A percentile compares a stretch with the other conserved stretches of the same genome.
Evolutionary conservation across 2,113 vertebrate genomes (phyloP).

Genomic region (Argyrosomus japonicus): DNA sequence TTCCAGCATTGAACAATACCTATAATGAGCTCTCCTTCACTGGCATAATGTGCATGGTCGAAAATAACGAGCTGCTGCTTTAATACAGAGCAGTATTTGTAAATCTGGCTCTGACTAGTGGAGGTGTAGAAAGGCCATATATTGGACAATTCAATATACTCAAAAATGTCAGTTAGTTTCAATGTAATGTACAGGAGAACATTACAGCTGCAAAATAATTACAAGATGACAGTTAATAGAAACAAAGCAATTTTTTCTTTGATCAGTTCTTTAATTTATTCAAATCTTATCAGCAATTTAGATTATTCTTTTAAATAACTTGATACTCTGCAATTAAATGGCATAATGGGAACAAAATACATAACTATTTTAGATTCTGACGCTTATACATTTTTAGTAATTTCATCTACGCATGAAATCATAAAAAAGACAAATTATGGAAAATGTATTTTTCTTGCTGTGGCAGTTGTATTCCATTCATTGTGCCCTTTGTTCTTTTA

Average conservation of each 20-base stretch:
- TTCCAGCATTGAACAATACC: background rate
- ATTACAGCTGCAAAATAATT: background rate
- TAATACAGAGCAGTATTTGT: background rate
- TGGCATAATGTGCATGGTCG: background rate
- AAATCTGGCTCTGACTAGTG: background rate
- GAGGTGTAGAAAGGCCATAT: background rate
- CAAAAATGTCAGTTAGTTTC: background rate
- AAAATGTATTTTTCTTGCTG: background rate
- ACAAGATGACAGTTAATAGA: background rate
- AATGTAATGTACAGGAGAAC: background rate
- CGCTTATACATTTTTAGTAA: background rate
- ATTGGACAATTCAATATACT: background rate
- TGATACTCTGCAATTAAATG: background rate
- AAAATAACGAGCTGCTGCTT: slow-evolving; percentile 16
- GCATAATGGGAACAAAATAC: background rate
- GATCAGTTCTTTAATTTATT: background rate
- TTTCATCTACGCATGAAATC: background rate
- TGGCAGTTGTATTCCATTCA: background rate
- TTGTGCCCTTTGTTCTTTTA: background rate
- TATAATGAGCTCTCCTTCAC: background rate
- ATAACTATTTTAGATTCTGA: background rate
- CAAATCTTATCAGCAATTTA: background rate
- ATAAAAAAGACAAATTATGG: background rate
- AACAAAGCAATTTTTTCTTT: background rate
- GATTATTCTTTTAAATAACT: background rate